These are phyloP conservation scores for Amia ocellicauda DNA, from an alignment of 2,113 vertebrate genomes.

Conservation along the genomic window DNA sequence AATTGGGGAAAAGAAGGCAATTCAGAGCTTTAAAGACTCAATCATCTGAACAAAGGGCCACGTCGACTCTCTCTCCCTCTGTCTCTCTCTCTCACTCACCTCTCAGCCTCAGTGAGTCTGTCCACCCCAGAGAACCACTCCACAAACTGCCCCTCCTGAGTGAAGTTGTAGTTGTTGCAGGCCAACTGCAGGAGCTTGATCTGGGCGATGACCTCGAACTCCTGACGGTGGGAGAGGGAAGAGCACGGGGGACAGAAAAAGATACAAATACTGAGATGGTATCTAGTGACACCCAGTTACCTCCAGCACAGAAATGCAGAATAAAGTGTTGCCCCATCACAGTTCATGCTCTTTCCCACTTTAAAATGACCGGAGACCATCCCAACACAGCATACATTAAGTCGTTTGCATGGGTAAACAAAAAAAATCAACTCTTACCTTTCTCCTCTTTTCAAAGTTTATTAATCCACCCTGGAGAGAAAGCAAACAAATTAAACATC, in stretches of 20 bases:
- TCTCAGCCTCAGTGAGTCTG: slow-evolving; percentile 84
- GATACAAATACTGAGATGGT: no score
- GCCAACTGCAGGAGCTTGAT: slow-evolving; percentile 94
- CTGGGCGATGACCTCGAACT: slow-evolving; percentile 95
- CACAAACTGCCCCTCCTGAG: slow-evolving; percentile 71
- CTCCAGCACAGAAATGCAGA: no score
- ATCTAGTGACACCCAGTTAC: no score
- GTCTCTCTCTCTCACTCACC: slow-evolving; percentile 57
- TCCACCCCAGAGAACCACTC: slow-evolving; percentile 85
- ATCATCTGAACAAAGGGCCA: no score
- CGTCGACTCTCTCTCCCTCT: not conserved
- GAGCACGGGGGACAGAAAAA: slow-evolving; percentile 10
- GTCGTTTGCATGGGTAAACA: not conserved
- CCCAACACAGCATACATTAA: not conserved
- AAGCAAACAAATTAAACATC: not conserved
- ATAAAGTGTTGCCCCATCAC: no score
- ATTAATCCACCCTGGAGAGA: slow-evolving; percentile 81
- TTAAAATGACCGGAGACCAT: no score
- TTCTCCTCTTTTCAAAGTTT: slow-evolving; percentile 96
- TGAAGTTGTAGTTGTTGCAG: slow-evolving; percentile 94
- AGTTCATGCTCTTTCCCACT: no score
- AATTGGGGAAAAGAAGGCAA: no score
- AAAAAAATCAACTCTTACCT: slow-evolving; percentile 65
- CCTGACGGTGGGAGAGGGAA: slow-evolving; percentile 56
- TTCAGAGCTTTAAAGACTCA: no score